Evolutionary conservation across 1,140 invertebrate species (phyloP).

Genomic region (Telenomus remus): DNA sequence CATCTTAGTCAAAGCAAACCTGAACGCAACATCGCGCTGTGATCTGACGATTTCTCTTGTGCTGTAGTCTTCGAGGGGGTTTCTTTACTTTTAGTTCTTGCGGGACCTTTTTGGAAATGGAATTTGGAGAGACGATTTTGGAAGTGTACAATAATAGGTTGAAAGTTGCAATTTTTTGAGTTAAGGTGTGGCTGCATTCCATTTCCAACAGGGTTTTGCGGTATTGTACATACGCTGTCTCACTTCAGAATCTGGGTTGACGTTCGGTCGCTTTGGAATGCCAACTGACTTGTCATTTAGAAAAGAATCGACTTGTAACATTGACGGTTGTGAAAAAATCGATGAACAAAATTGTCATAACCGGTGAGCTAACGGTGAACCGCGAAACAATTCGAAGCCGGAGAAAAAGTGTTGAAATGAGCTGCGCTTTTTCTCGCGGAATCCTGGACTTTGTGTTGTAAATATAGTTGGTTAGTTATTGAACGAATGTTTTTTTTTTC

Average conservation of each 20-base stretch:
- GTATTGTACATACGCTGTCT: slow-evolving; percentile 7
- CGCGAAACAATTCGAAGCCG: no score
- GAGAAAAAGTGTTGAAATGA: no score
- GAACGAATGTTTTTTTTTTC: slow-evolving; percentile 4
- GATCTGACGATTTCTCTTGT: not conserved
- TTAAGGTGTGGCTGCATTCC: no score
- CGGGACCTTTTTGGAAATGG: not conserved
- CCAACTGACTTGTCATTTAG: not conserved
- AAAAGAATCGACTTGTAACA: slow-evolving; percentile 15
- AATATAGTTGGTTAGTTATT: slow-evolving; percentile 28
- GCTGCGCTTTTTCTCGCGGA: no score
- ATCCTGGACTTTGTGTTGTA: slow-evolving; percentile 21
- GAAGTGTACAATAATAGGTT: no score
- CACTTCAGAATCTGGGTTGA: slow-evolving; percentile 11
- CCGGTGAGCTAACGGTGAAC: no score
- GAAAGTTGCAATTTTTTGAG: no score
- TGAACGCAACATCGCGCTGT: not conserved
- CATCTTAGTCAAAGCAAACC: not conserved
- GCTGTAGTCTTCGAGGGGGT: not conserved
- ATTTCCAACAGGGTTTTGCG: no score
- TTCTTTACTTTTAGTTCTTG: not conserved
- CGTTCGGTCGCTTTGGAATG: slow-evolving; percentile 3
- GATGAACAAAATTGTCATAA: no score
- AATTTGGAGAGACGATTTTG: no score
- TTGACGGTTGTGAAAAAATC: no score